A percentile compares a stretch with the other conserved stretches of the same genome.
Conservation (phyloP, 2,888 invertebrate species). For the Corythucha ciliata region DNA sequence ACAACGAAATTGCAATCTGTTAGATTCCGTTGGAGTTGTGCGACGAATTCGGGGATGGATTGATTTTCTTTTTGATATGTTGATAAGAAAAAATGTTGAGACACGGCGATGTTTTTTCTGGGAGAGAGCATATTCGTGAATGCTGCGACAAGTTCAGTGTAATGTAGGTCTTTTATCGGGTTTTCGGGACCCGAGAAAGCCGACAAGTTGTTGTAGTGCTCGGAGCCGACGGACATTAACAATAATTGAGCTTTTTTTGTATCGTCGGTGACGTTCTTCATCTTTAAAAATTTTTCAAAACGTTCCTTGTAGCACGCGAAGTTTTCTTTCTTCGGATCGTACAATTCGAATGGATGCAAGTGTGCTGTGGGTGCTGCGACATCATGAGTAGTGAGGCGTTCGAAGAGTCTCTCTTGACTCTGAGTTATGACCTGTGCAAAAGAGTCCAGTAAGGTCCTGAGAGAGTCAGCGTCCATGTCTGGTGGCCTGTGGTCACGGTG, state of each 20-base stretch:
- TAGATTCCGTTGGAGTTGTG: too few relatives aligned
- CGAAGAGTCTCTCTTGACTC: too few relatives aligned
- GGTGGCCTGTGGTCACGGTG: too few relatives aligned
- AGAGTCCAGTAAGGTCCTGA: too few relatives aligned
- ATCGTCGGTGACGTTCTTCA: constrained; percentile 21
- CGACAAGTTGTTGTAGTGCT: constrained; percentile 26
- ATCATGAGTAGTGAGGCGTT: too few relatives aligned
- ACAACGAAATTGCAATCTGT: constrained; percentile 12
- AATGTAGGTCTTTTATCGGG: constrained; percentile 15
- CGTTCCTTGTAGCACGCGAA: constrained; percentile 23
- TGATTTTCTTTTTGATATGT: constrained; percentile 16
- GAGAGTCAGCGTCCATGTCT: too few relatives aligned
- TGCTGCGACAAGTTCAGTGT: constrained; percentile 8
- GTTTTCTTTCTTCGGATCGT: constrained; percentile 24
- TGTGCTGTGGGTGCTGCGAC: too few relatives aligned
- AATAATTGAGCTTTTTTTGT: constrained; percentile 23
- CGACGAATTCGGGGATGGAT: constrained; percentile 18
- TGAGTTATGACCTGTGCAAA: too few relatives aligned
- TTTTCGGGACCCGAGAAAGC: constrained; percentile 20
- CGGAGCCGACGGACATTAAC: constrained; percentile 21
- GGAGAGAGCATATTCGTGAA: constrained; percentile 22
- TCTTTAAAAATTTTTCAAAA: constrained; percentile 22
- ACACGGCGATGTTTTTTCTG: constrained; percentile 21
- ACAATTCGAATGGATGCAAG: constrained; percentile 27
- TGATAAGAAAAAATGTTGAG: constrained; percentile 25